Conservation (phyloP, 2,888 invertebrate genomes). For the Drosophila trichaetosa region DNA sequence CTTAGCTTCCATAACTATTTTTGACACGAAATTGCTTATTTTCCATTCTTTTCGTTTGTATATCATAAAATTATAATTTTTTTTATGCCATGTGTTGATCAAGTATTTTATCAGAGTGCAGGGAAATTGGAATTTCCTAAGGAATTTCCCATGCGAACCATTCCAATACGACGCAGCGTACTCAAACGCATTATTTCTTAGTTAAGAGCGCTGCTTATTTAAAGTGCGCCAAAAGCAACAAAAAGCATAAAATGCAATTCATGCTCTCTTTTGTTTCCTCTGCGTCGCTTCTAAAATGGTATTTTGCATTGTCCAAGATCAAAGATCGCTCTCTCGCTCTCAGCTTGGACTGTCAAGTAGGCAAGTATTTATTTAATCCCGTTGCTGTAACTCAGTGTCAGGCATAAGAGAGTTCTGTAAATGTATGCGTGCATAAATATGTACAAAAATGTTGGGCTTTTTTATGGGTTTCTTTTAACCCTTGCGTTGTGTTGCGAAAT, state of each 20-base stretch:
- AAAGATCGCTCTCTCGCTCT: neutral
- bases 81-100: neutral
- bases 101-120: neutral
- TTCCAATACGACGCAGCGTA: neutral
- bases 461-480: neutral
- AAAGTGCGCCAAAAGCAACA: neutral
- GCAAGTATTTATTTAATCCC: neutral
- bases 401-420: neutral
- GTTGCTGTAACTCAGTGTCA: neutral
- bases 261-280: neutral
- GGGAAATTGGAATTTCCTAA: neutral
- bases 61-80: neutral
- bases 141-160: neutral
- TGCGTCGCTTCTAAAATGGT: neutral
- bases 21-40: conserved; percentile 8
- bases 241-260: neutral
- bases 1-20: conserved; percentile 8
- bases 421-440: neutral
- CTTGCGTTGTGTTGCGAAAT: neutral
- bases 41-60: conserved; percentile 4
- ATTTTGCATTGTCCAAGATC: neutral
- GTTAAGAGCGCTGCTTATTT: neutral
- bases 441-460: neutral
- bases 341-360: neutral
- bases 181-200: neutral